Evolutionary conservation across 2,797 vertebrate genomes (phyloP).

Genomic region (Hydrophis major): DNA sequence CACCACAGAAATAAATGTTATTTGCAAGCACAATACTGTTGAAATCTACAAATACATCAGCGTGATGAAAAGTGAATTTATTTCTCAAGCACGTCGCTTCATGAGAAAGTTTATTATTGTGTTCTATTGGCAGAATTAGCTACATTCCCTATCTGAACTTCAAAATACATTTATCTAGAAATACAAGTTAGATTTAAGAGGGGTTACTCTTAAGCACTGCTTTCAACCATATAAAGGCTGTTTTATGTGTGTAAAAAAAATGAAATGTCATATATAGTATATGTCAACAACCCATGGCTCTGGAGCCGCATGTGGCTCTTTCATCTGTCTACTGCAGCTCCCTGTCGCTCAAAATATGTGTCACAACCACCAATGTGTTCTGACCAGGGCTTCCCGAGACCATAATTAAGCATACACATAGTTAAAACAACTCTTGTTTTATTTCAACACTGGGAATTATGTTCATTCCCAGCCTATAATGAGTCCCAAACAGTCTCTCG

Average conservation of each 20-base stretch:
- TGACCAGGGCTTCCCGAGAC: no score
- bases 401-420: no score
- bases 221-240: not conserved
- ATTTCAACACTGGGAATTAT: no score
- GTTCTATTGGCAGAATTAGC: constrained; percentile 18
- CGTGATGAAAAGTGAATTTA: constrained; percentile 62
- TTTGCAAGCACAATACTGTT: constrained; percentile 75
- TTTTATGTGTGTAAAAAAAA: not conserved
- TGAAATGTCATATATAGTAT: not conserved
- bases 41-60: constrained; percentile 66
- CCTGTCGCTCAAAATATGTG: no score
- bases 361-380: no score
- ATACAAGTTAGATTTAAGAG: not conserved
- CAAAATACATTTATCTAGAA: constrained; percentile 2
- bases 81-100: constrained; percentile 61
- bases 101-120: constrained; percentile 48
- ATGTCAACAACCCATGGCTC: no score
- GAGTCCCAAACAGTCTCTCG: no score
- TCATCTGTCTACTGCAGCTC: no score
- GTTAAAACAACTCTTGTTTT: no score
- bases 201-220: not conserved
- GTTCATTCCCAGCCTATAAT: no score
- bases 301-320: no score
- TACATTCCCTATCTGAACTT: not conserved
- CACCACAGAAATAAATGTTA: constrained; percentile 79